Base-by-base conservation (phyloP, 2,797 vertebrate species). In the Novumbra hubbsi region DNA sequence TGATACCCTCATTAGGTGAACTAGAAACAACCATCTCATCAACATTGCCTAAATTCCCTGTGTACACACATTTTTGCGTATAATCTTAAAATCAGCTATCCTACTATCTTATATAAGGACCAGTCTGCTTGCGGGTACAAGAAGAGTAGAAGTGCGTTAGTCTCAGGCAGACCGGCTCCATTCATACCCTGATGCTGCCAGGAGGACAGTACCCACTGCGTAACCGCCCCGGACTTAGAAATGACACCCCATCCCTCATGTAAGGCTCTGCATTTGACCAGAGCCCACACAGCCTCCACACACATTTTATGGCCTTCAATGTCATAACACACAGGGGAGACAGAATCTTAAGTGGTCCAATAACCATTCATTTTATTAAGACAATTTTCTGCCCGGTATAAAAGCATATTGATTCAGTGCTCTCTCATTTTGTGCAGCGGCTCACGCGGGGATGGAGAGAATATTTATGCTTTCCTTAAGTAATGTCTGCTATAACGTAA, bases 391-490 rank as follows among this genome's bases (percentile, higher is more conserved):
- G 76, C 70, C 78, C 76, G 81, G 27, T 70, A 72, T 70, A 76
- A 76, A 86, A 5, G 11, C 82, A 80, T 85, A 91, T 90, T 76
- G 79, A 88, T 90, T 87, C 85, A 90, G 75, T 62, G 72, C 88
- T 67, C 82, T 72, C 34, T 87, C 86, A 86, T 82, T 79, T 57
- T 38, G 75, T 76, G 88, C 69, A 88, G 83, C 80, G 90, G 89
- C 90, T 85, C 87, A 85, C 21, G 55, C 21, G 73, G 84, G 77
- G 76, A 87, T 14, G 86, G 90, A 88, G 88, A 80, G 81, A 91
- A 92, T 93, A 95, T 95, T 92, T 92, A 93, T 93, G 91, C 86
- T 80, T 80, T 90, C 78, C 80, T 73, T 11, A 78, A 89, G 84
- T 84, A 90, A 81, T 88, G 84, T 88, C 88, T 80, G 84, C 91